A percentile compares a stretch with the other conserved stretches of the same genome.
Conservation (phyloP, 2,797 vertebrate genomes). For the Sardinella longiceps region DNA sequence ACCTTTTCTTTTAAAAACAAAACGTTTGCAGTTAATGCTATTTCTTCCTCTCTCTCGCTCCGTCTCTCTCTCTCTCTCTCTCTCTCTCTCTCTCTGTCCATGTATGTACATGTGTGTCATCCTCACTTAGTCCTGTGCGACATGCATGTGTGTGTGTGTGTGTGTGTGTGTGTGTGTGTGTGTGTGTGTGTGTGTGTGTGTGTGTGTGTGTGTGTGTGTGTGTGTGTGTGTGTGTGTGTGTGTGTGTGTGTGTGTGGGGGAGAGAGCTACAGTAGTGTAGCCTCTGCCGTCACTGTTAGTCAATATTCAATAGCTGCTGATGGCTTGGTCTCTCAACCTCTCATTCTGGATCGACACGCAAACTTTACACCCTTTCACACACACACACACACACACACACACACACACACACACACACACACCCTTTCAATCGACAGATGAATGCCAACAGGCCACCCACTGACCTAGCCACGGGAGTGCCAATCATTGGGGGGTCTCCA, state of each 20-base stretch:
- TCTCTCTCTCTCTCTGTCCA: background rate
- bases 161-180: background rate
- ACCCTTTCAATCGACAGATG: background rate
- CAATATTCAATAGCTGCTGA: background rate
- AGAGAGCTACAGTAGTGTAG: background rate
- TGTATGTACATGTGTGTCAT: too few relatives aligned
- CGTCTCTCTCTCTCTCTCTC: background rate
- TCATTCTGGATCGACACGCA: background rate
- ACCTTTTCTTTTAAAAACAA: background rate
- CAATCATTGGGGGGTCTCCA: background rate
- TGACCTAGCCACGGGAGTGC: background rate
- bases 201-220: conserved; percentile 1
- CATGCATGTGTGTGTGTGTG: background rate
- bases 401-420: background rate
- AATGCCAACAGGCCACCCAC: background rate
- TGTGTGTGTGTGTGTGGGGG: background rate
- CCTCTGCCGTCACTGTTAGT: background rate
- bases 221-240: too few relatives aligned
- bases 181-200: conserved; percentile 2
- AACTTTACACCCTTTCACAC: background rate
- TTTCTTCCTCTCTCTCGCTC: background rate
- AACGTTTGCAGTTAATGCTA: too few relatives aligned
- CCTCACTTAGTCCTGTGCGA: too few relatives aligned
- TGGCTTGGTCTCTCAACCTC: background rate
- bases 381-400: background rate